phyloP scores from a whole-genome alignment of 1,140 invertebrate genomes.

The Scaptomyza hsui region DNA sequence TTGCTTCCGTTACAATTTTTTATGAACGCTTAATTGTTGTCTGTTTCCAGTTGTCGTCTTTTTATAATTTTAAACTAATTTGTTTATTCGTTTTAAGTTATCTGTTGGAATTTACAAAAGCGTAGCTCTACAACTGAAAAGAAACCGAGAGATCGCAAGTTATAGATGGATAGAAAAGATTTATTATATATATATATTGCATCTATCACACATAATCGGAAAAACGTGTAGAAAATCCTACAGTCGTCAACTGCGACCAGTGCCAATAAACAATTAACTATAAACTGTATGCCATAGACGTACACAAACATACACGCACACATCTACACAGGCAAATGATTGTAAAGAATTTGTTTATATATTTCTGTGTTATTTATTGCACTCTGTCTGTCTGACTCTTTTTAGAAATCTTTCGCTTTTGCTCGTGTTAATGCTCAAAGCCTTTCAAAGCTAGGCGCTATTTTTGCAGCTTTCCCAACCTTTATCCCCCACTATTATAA shows the following conservation, averaged over 20 bases:
- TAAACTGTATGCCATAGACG: conserved; percentile 26
- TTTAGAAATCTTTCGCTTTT: conserved; percentile 17
- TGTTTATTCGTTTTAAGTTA: conserved; percentile 58
- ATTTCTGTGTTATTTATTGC: conserved; percentile 19
- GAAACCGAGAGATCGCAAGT: conserved; percentile 17
- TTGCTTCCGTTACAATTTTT: conserved; percentile 52
- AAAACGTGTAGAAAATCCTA: conserved; percentile 28
- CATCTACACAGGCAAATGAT: conserved; percentile 4
- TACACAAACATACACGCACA: conserved; percentile 9
- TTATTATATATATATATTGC: conserved; percentile 6
- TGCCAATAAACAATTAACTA: conserved; percentile 62
- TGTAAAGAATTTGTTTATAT: conserved; percentile 18
- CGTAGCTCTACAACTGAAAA: conserved; percentile 30
- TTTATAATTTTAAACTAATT: conserved; percentile 43
- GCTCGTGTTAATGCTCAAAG: conserved; percentile 50
- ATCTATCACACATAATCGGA: conserved; percentile 9
- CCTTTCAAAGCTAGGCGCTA: conserved; percentile 32
- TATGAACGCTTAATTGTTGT: conserved; percentile 69
- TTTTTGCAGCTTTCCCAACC: conserved; percentile 22
- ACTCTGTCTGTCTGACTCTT: conserved; percentile 9
- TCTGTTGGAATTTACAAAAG: conserved; percentile 47
- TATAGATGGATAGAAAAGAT: conserved; percentile 24
- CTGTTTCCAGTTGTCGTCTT: conserved; percentile 64
- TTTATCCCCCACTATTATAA: background rate
- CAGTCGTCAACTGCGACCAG: conserved; percentile 51